These are phyloP conservation scores for Scolopax bukidnonensis DNA, from an alignment of 2,797 vertebrate species.

Conservation along the genomic window DNA sequence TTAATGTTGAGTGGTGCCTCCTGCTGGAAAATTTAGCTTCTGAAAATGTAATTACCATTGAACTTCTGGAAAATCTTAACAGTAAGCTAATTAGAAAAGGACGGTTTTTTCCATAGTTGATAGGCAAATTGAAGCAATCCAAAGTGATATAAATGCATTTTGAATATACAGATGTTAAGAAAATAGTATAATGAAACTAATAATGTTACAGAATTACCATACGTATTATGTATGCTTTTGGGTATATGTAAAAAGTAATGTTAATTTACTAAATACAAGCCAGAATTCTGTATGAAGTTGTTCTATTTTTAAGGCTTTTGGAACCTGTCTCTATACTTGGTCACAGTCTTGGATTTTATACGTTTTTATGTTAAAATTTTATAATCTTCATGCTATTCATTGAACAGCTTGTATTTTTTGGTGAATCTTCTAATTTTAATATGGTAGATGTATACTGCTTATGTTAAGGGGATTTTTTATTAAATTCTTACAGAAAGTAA, in stretches of 20 bases:
- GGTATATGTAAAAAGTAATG: background rate
- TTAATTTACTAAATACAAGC: background rate
- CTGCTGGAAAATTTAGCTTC: background rate
- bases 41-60: background rate
- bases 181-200: background rate
- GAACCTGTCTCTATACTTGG: background rate
- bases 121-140: background rate
- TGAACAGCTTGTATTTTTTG: background rate
- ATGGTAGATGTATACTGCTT: background rate
- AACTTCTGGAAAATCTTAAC: background rate
- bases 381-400: no score
- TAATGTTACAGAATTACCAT: background rate
- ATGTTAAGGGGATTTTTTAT: accelerated
- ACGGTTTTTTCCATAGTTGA: background rate
- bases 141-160: background rate
- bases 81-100: background rate
- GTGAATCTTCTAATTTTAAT: background rate
- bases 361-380: background rate
- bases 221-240: background rate
- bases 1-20: background rate
- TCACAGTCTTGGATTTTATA: background rate
- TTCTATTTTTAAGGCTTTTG: background rate
- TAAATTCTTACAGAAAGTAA: background rate
- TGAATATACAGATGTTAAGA: background rate
- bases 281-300: background rate